Conservation (phyloP, 2,113 vertebrate species). For the Seriola aureovittata region DNA sequence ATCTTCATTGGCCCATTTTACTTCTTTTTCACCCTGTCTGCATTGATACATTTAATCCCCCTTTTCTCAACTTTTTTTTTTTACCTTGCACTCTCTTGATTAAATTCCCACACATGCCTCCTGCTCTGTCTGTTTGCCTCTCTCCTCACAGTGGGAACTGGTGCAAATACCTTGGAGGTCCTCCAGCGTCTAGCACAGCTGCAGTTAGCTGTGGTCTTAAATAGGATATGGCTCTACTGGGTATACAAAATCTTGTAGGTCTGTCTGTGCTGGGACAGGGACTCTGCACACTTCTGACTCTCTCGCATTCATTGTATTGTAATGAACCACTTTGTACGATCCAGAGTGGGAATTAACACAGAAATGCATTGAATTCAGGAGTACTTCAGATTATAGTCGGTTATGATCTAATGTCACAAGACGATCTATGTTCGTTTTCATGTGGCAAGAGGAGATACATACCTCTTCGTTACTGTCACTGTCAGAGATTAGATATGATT, state of each 20-base stretch:
- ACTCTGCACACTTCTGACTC: conserved; percentile 16
- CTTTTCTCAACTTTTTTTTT: conserved; percentile 29
- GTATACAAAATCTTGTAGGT: conserved; percentile 15
- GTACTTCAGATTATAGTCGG: neutral
- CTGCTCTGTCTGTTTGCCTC: neutral
- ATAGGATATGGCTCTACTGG: conserved; percentile 31
- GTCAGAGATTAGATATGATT: neutral
- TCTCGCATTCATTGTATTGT: conserved; percentile 3
- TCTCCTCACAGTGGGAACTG: conserved; percentile 18
- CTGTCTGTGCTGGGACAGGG: conserved; percentile 1
- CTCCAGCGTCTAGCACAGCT: conserved; percentile 50
- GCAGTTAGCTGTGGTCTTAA: conserved; percentile 53
- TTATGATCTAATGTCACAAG: conserved; percentile 1
- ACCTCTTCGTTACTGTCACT: neutral
- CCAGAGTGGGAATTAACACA: neutral
- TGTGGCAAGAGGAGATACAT: neutral
- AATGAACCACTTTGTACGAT: neutral
- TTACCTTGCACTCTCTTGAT: neutral
- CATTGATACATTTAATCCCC: neutral
- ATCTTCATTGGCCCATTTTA: conserved; percentile 22
- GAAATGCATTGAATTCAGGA: neutral
- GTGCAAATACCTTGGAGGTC: conserved; percentile 26
- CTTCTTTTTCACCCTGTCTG: neutral
- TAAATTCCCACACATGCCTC: conserved; percentile 20
- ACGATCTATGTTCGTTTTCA: neutral